Evolutionary conservation across 2,113 vertebrate genomes (phyloP).

Genomic region (Columba janthina): DNA sequence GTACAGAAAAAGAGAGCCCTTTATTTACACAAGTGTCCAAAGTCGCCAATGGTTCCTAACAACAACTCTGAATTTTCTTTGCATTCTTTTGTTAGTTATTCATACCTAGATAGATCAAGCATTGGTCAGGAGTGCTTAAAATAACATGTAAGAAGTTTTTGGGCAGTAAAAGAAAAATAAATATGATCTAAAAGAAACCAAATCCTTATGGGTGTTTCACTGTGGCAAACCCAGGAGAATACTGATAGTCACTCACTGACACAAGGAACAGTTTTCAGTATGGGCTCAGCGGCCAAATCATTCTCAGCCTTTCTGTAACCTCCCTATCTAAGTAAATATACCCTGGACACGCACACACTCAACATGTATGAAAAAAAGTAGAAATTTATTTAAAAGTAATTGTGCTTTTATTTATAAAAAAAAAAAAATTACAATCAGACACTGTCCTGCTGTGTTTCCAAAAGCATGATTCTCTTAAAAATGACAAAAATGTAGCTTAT

Average conservation of each 20-base stretch:
- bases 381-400: constrained; percentile 73
- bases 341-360: constrained; percentile 9
- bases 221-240: constrained; percentile 3
- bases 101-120: neutral
- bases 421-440: constrained; percentile 78
- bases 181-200: neutral
- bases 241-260: constrained; percentile 22
- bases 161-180: neutral
- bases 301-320: neutral
- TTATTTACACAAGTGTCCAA: constrained; percentile 51
- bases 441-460: constrained; percentile 73
- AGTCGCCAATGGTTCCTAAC: neutral
- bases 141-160: neutral
- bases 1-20: constrained; percentile 17
- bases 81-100: constrained; percentile 6
- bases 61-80: neutral
- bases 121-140: constrained; percentile 23
- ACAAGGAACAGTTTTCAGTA: neutral
- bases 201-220: neutral
- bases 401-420: constrained; percentile 78
- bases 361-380: neutral
- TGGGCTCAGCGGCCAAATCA: neutral
- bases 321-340: neutral
- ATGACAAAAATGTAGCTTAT: constrained; percentile 61
- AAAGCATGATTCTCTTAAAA: constrained; percentile 70